Base-by-base conservation (phyloP, 2,113 vertebrate genomes). In the Hippocampus mohnikei region DNA sequence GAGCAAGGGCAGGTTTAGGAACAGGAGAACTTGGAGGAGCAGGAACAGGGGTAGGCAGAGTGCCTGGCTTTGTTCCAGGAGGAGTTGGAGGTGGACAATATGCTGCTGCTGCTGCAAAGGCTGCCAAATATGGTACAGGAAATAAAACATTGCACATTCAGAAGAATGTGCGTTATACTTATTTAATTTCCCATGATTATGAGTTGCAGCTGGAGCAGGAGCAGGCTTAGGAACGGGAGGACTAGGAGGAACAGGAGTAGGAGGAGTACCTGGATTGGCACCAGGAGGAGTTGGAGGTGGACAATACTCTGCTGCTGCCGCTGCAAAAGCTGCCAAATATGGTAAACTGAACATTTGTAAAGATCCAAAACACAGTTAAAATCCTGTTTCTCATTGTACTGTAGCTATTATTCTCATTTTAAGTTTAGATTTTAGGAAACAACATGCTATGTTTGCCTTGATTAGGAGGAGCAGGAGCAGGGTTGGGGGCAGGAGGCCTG, bases 51-150 rank as follows among this genome's bases (percentile, higher is more conserved):
- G 59, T 68, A 50, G 59, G 64, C 0, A 71, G 74, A 27, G 78
- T 76, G 23, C 20, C 68, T 37, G 77, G 61, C 48, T 65, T 72
- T 0, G 41, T 25, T 2, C 63, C 63, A 27, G 79, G 75, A 42
- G 82, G 79, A 23, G 3, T n/a, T 3, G 76, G 64, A 66, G 72
- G 55, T 42, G 84, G 82, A 66, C 82, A 77, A 73, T 82, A 84
- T 46, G 12, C 76, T 76, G 72, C 76, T 72, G 80, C 84, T 74
- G 80, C 84, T 81, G 69, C 77, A 37, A 89, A 89, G 71, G 85
- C 85, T 74, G 84, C 84, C 58, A 89, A 89, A 85, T 89, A 87
- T 76, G 87, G 61, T 63, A 63, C 61, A 41, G 3, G 5, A 23
- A 37, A 37, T 62, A 9, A 23, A 63, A 12, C 40, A 27, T 53